These are phyloP conservation scores for Trichonephila clavipes DNA, from an alignment of 1,140 invertebrate species.

Conservation along the genomic window DNA sequence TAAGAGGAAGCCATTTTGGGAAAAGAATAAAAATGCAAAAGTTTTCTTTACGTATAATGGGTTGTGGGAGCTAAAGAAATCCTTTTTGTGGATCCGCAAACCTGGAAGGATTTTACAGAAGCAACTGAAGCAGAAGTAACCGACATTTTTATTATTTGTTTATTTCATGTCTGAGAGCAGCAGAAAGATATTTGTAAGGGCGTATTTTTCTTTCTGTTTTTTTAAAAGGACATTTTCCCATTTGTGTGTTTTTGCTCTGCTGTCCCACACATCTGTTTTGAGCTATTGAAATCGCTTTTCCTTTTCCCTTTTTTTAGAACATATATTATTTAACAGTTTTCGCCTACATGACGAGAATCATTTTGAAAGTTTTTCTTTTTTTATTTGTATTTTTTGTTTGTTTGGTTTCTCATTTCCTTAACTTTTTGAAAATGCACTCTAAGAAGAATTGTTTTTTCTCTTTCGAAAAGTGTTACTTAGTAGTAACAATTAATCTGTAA, in stretches of 20 bases:
- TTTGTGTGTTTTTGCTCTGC: constrained; percentile 39
- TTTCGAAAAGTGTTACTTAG: neutral
- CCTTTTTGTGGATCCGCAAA: constrained; percentile 31
- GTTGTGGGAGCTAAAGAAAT: constrained; percentile 35
- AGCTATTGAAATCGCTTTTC: constrained; percentile 41
- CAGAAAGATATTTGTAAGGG: constrained; percentile 41
- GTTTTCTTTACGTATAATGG: constrained; percentile 48
- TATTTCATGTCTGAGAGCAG: constrained; percentile 16
- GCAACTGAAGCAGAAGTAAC: constrained; percentile 50
- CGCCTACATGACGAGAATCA: constrained; percentile 8
- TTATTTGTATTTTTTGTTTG: neutral
- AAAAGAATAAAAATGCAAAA: constrained; percentile 42
- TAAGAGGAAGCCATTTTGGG: constrained; percentile 19
- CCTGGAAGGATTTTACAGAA: constrained; percentile 42
- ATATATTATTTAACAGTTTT: constrained; percentile 50
- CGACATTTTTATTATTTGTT: constrained; percentile 55
- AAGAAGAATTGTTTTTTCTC: neutral
- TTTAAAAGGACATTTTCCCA: constrained; percentile 6
- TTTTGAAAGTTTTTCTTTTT: constrained; percentile 5
- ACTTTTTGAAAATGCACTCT: neutral
- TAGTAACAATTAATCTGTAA: neutral
- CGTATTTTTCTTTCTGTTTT: constrained; percentile 34
- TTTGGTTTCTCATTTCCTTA: neutral
- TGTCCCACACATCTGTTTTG: constrained; percentile 49
- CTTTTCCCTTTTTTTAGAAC: constrained; percentile 28